A percentile compares a stretch with the other conserved stretches of the same genome.
These are phyloP conservation scores for Dicyrtoma fusca DNA, from an alignment of 2,888 invertebrate species.

Conservation along the genomic window DNA sequence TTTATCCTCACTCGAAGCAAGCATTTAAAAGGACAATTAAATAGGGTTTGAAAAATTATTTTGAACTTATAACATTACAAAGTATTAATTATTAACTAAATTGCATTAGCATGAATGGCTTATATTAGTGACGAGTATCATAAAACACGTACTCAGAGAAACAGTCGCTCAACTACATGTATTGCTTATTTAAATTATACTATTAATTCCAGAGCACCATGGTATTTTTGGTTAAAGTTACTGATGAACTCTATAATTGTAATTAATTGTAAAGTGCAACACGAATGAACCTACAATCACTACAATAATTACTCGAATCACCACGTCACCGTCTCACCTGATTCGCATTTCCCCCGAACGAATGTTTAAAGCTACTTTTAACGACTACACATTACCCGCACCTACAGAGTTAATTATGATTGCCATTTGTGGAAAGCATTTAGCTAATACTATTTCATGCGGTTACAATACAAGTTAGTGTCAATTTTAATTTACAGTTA, in stretches of 20 bases:
- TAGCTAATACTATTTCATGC: neutral
- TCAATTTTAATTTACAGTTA: too few species aligned
- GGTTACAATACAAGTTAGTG: slow-evolving; percentile 1
- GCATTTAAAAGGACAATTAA: neutral
- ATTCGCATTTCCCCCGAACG: too few species aligned
- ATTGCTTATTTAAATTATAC: neutral
- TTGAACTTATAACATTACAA: too few species aligned
- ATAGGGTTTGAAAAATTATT: neutral
- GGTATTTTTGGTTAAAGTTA: neutral
- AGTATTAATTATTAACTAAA: too few species aligned
- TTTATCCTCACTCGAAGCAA: slow-evolving; percentile 7
- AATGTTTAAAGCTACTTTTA: neutral
- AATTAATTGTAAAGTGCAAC: too few species aligned
- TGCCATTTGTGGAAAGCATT: neutral
- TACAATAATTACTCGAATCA: too few species aligned
- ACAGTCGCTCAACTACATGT: neutral
- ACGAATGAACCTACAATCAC: too few species aligned
- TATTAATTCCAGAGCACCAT: neutral
- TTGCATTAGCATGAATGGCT: too few species aligned
- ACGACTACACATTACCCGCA: neutral
- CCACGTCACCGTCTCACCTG: too few species aligned
- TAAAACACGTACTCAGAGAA: neutral
- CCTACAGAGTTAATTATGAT: neutral
- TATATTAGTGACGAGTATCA: neutral
- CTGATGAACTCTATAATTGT: neutral